Base-by-base conservation (phyloP, 2,888 invertebrate species). In the Endomychus coccineus region DNA sequence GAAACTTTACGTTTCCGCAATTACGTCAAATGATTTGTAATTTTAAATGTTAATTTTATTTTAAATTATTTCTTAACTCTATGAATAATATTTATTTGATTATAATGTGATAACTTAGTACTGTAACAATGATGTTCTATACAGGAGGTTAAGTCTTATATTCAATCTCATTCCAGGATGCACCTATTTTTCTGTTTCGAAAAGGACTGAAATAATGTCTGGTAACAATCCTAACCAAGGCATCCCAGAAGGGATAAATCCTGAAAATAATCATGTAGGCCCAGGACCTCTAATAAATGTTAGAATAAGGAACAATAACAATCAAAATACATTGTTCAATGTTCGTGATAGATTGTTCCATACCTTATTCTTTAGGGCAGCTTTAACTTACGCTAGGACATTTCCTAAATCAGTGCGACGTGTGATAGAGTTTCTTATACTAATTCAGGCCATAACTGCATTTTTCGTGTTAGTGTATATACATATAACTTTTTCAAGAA, bases 381-480 rank as follows among this genome's bases (percentile, higher is more conserved):
- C 97, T 2, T 69, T 96, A 54, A 80, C 86, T 12, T 98, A 98
- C 69, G 92, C 92, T 24, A 75, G 89, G 54, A 81, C 86, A 35
- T 86, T 97, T 68, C 92, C 90, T 16, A 78, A 80, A 62, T 81
- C 83, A 43, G 75, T 86, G 24, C 69, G 91, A 56, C 73, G 89
- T 58, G 74, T 88, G 52, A 75, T 92, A 57, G 92, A 91, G 67
- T 88, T 87, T 67, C 70, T 83, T 40, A 75, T 88, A 46, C 71
- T 91, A 40, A 65, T 89, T 25, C 85, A 86, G 74, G 89, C 89
- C 2, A 66, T 90, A 47, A 59, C 80, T 34, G 88, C 92, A 34
- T 85, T 98, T 66, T 86, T 88, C 59, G 83, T 92, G 31, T 73
- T 97, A 54, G 83, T 88, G 29, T 97, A 97, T 64, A 91, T 98